Base-by-base conservation (phyloP, 1,140 invertebrate genomes). In the Drosophila punjabiensis region DNA sequence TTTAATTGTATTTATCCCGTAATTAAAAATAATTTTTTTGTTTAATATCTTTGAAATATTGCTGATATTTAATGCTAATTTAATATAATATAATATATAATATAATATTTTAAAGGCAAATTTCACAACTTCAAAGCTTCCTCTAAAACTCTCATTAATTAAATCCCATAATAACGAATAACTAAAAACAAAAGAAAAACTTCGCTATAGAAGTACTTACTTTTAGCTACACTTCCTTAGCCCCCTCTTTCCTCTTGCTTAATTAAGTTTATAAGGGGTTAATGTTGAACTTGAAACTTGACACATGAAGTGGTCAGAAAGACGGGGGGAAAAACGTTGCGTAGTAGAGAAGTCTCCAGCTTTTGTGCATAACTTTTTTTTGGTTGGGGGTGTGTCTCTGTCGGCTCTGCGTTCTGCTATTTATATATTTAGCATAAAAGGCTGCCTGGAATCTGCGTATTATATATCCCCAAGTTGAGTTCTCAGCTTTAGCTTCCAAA, bases 341-440 rank as follows among this genome's bases (percentile, higher is more conserved):
- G 35, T 11, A 41, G 63, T 39, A 39, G 11, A 35, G 11, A 45
- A 64, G 9, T 67, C 59, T 35, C 16, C 0, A 28, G 50, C 45
- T 35, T 61, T 71, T 61, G 68, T 74, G 28, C 20, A 33, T 43
- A 32, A n/a, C 11, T 61, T 11, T 28, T 53, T 11, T 39, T 50
- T n/a, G 16, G 28, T n/a, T 20, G 55, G 62, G 24, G 39, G 20
- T 59, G 45, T 60, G 62, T 58, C 50, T 35, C 14, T 28, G 48
- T 50, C 9, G 10, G 48, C 24, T 24, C 24, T 24, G 24, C 20
- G 39, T 13, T 24, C 3, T 13, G 60, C 71, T 76, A 76, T 76
- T 76, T 76, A 76, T 76, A 76, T 3, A 76, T 76, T 65, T 3
- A 56, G 33, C 41, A 58, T 41, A 76, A 76, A 76, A 50, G 73